phyloP scores from a whole-genome alignment of 1,140 invertebrate genomes.

The Lithobius niger region DNA sequence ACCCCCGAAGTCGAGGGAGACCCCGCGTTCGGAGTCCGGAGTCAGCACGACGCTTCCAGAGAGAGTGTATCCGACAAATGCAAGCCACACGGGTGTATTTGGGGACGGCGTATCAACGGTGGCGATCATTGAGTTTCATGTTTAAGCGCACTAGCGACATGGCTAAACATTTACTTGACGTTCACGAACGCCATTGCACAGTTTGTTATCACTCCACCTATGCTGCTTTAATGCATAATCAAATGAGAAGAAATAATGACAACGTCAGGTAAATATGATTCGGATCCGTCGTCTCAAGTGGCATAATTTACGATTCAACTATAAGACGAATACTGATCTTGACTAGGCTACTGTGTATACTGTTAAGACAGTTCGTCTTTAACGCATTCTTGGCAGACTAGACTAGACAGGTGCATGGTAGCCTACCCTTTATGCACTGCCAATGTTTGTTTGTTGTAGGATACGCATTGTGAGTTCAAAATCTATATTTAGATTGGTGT shows the following conservation, averaged over 20 bases:
- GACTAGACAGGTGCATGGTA: no score
- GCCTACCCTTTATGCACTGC: no score
- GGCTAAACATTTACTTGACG: slow-evolving; percentile 7
- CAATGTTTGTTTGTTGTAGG: no score
- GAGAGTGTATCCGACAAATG: slow-evolving; percentile 7
- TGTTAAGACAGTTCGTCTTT: no score
- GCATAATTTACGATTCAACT: no score
- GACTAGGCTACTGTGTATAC: no score
- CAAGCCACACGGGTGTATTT: slow-evolving; percentile 4
- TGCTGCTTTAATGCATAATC: neutral
- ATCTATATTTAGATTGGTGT: no score
- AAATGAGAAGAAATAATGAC: neutral
- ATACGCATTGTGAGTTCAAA: no score
- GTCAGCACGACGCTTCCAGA: slow-evolving; percentile 5
- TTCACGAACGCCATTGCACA: slow-evolving; percentile 5
- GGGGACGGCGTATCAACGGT: slow-evolving; percentile 6
- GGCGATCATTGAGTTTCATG: slow-evolving; percentile 3
- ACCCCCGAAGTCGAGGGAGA: neutral
- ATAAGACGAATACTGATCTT: no score
- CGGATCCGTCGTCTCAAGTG: no score
- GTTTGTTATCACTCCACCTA: neutral
- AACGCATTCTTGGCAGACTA: no score
- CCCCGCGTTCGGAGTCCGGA: slow-evolving; percentile 2
- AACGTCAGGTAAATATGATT: slow-evolving; percentile 2
- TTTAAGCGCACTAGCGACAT: slow-evolving; percentile 8